phyloP scores from a whole-genome alignment of 30 jellyfish, hydroid and myxozoan genomes.

The Hydractinia symbiolongicarpus region DNA sequence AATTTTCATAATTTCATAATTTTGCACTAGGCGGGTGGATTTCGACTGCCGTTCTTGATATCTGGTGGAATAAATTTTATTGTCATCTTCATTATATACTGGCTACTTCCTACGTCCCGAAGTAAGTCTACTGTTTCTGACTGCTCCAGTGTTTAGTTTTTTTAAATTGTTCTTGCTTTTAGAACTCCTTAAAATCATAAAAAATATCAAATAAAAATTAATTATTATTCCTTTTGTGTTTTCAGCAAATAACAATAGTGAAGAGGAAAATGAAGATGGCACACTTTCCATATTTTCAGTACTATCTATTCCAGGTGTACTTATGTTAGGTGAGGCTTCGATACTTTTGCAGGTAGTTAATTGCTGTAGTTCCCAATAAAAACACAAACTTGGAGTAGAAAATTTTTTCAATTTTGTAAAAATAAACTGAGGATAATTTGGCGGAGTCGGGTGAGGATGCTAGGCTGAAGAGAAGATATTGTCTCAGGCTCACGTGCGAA shows the following conservation, averaged over 20 bases:
- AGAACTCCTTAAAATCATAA: not conserved
- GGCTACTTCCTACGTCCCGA: slow-evolving; percentile 36
- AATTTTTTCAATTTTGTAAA: no score
- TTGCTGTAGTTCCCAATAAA: no score
- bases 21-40: slow-evolving; percentile 42
- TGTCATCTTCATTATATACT: slow-evolving; percentile 22
- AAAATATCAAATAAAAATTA: not conserved
- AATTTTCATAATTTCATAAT: not conserved
- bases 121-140: not conserved
- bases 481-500: no score
- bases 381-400: no score
- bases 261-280: not conserved
- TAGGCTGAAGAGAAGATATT: no score
- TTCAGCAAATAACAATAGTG: slow-evolving; percentile 2
- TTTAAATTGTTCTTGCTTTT: not conserved
- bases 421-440: no score
- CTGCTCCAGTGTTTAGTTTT: not conserved
- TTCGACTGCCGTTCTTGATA: slow-evolving; percentile 44
- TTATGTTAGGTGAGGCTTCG: slow-evolving; percentile 19
- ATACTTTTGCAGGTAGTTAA: no score
- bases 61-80: slow-evolving; percentile 34
- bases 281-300: slow-evolving; percentile 32
- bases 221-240: not conserved
- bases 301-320: slow-evolving; percentile 31
- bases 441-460: no score